These are phyloP conservation scores for Hecatera dysodea DNA, from an alignment of 2,888 invertebrate genomes.

Conservation along the genomic window DNA sequence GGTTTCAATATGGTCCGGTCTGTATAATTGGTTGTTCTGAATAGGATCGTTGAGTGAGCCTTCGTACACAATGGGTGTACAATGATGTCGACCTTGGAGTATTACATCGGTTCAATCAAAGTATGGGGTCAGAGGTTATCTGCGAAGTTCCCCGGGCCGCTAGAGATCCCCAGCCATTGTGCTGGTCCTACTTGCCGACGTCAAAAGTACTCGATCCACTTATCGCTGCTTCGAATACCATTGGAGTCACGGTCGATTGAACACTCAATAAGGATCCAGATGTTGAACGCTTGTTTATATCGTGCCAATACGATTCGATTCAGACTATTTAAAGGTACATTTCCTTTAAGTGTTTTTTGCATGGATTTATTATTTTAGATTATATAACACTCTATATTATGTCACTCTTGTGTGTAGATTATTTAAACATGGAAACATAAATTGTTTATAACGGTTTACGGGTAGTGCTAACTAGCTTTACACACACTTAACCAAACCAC, in stretches of 20 bases:
- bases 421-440: neutral
- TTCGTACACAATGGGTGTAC: slow-evolving; percentile 78
- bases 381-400: neutral
- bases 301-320: slow-evolving; percentile 58
- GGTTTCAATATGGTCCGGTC: slow-evolving; percentile 75
- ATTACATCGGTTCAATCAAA: slow-evolving; percentile 84
- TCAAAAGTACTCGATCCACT: slow-evolving; percentile 80
- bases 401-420: neutral
- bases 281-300: slow-evolving; percentile 70
- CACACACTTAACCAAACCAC: slow-evolving; percentile 19
- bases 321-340: slow-evolving; percentile 53
- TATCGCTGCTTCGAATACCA: slow-evolving; percentile 79
- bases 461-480: slow-evolving; percentile 5
- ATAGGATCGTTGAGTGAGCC: slow-evolving; percentile 72
- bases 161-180: slow-evolving; percentile 72
- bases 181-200: slow-evolving; percentile 74
- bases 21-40: slow-evolving; percentile 78
- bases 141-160: slow-evolving; percentile 67
- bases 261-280: slow-evolving; percentile 78
- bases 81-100: slow-evolving; percentile 83
- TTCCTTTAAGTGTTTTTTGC: slow-evolving; percentile 32
- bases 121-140: slow-evolving; percentile 87
- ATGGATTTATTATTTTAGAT: slow-evolving; percentile 31
- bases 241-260: slow-evolving; percentile 84
- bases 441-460: neutral